phyloP scores from a whole-genome alignment of 2,797 vertebrate species.

The Alauda arvensis region DNA sequence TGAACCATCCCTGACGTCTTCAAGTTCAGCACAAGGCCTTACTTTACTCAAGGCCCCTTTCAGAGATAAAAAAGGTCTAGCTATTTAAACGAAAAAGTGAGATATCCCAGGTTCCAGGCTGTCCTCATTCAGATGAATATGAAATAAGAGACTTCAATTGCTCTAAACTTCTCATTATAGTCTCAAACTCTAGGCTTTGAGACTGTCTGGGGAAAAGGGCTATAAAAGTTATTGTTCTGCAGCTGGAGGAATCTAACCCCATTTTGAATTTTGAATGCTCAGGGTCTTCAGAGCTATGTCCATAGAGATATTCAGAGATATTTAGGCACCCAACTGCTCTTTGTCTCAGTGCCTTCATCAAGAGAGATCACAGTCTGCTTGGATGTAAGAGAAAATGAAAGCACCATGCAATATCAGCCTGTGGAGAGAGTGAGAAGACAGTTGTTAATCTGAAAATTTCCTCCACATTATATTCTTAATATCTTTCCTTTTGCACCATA shows the following conservation, averaged over 20 bases:
- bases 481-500: constrained; percentile 31
- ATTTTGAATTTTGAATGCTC: constrained; percentile 24
- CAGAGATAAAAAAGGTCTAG: not conserved
- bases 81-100: constrained; percentile 6
- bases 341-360: constrained; percentile 30
- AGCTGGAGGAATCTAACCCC: constrained; percentile 28
- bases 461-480: constrained; percentile 6
- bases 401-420: not conserved
- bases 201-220: constrained; percentile 16
- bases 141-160: constrained; percentile 9
- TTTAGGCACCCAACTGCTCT: constrained; percentile 22
- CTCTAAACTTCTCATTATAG: constrained; percentile 28
- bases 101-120: not conserved
- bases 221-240: constrained; percentile 25
- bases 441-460: constrained; percentile 30
- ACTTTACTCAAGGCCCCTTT: not conserved
- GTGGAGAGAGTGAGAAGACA: not conserved
- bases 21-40: not conserved
- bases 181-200: constrained; percentile 21
- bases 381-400: constrained; percentile 35
- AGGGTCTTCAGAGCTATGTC: constrained; percentile 5
- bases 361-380: constrained; percentile 2
- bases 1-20: not conserved
- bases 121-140: not conserved
- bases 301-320: constrained; percentile 21